Percentiles rank a stretch among this genome's conserved stretches.
Conservation (phyloP, 2,797 vertebrate genomes). For the Garrulus glandarius region DNA sequence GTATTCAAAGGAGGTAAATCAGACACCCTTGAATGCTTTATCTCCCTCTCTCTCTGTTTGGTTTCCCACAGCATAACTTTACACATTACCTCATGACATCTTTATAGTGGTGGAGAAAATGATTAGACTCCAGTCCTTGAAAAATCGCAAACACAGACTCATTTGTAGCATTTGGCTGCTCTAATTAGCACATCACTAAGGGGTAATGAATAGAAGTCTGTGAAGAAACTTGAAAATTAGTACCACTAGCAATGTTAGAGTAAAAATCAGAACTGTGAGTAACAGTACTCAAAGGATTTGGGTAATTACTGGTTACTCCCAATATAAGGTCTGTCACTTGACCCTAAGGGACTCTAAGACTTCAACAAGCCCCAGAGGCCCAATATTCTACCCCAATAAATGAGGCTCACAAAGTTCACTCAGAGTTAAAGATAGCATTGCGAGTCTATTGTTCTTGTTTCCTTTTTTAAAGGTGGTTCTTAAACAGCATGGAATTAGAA, state of each 20-base stretch:
- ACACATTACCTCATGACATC: constrained; percentile 52
- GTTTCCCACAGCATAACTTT: constrained; percentile 56
- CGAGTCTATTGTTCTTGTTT: not conserved
- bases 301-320: constrained; percentile 43
- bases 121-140: constrained; percentile 29
- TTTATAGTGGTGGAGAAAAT: constrained; percentile 50
- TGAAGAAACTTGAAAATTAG: constrained; percentile 58
- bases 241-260: constrained; percentile 49
- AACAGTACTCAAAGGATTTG: constrained; percentile 53
- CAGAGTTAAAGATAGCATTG: not conserved
- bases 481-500: not conserved
- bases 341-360: not conserved
- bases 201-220: constrained; percentile 58
- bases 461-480: constrained; percentile 15
- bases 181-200: constrained; percentile 69
- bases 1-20: constrained; percentile 9
- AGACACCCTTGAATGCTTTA: constrained; percentile 43
- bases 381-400: constrained; percentile 34
- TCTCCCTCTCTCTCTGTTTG: constrained; percentile 28
- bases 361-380: constrained; percentile 15
- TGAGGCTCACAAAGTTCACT: constrained; percentile 26
- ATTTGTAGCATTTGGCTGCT: constrained; percentile 58
- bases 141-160: constrained; percentile 49
- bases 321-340: constrained; percentile 33
- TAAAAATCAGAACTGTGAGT: constrained; percentile 57